Percentiles rank a stretch among this genome's conserved stretches.
These are phyloP conservation scores for Hydropsyche tenuis DNA, from an alignment of 1,140 invertebrate genomes.

Conservation along the genomic window DNA sequence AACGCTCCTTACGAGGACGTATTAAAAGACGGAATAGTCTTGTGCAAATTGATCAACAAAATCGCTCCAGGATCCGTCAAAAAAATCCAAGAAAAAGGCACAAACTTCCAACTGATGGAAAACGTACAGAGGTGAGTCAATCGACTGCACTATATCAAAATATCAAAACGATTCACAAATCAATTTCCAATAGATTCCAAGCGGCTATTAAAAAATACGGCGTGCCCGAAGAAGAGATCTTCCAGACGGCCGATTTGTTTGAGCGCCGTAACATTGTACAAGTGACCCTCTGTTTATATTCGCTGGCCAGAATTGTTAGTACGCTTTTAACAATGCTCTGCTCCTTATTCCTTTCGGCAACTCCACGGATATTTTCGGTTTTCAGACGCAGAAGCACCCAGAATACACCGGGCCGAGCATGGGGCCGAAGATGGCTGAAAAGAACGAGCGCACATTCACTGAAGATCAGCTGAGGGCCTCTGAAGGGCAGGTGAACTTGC, in stretches of 20 bases:
- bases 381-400: slow-evolving; percentile 89
- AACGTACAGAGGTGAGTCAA: slow-evolving; percentile 82
- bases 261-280: slow-evolving; percentile 96
- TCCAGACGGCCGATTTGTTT: slow-evolving; percentile 98
- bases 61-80: slow-evolving; percentile 92
- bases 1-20: slow-evolving; percentile 88
- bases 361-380: slow-evolving; percentile 21
- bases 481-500: slow-evolving; percentile 89
- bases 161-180: slow-evolving; percentile 38
- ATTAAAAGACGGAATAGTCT: slow-evolving; percentile 87
- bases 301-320: slow-evolving; percentile 89
- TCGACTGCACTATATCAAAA: slow-evolving; percentile 1
- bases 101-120: slow-evolving; percentile 98
- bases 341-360: background rate
- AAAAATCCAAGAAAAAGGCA: slow-evolving; percentile 95
- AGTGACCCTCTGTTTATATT: slow-evolving; percentile 90
- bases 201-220: slow-evolving; percentile 92
- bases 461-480: slow-evolving; percentile 93
- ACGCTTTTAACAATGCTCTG: slow-evolving; percentile 5
- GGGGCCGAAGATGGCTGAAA: slow-evolving; percentile 94
- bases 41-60: slow-evolving; percentile 96
- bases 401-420: slow-evolving; percentile 89
- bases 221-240: slow-evolving; percentile 95
- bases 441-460: slow-evolving; percentile 91
- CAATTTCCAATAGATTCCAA: slow-evolving; percentile 76